phyloP scores from a whole-genome alignment of 2,888 invertebrate genomes.

The Melipona beecheii region DNA sequence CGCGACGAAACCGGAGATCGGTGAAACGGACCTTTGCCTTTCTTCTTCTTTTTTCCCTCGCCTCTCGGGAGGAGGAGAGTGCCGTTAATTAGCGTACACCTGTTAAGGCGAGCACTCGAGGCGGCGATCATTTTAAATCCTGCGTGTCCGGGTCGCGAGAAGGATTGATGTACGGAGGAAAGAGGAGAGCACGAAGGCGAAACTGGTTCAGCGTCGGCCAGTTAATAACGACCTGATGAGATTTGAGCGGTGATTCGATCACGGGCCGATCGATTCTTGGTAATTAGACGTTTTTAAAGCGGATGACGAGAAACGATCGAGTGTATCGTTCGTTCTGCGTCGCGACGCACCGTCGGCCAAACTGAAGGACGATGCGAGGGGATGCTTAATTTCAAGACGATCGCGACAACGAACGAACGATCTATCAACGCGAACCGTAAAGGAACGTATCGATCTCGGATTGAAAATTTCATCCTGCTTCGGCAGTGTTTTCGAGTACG shows the following conservation, averaged over 20 bases:
- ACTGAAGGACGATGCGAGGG: not conserved
- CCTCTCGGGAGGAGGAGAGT: not conserved
- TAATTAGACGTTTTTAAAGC: conserved; percentile 35
- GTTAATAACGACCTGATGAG: conserved; percentile 19
- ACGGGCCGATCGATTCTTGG: conserved; percentile 5
- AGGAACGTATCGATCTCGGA: no score
- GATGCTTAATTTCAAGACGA: not conserved
- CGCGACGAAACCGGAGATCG: not conserved
- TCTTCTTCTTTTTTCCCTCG: not conserved
- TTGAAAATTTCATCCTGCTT: conserved; percentile 23
- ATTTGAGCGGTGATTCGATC: conserved; percentile 11
- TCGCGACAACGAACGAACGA: conserved; percentile 23
- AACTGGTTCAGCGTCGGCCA: conserved; percentile 21
- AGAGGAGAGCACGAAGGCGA: not conserved
- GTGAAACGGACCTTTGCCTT: not conserved
- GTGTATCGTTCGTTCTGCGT: not conserved
- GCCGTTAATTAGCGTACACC: conserved; percentile 40
- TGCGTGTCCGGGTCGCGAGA: conserved; percentile 19
- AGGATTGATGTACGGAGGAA: not conserved
- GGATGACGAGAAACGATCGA: conserved; percentile 11
- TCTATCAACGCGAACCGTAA: no score
- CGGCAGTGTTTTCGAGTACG: not conserved
- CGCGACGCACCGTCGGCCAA: not conserved
- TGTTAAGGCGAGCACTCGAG: conserved; percentile 15
- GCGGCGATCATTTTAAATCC: conserved; percentile 26